Conservation (phyloP, 2,113 vertebrate genomes). For the Hydrochoerus hydrochaeris region DNA sequence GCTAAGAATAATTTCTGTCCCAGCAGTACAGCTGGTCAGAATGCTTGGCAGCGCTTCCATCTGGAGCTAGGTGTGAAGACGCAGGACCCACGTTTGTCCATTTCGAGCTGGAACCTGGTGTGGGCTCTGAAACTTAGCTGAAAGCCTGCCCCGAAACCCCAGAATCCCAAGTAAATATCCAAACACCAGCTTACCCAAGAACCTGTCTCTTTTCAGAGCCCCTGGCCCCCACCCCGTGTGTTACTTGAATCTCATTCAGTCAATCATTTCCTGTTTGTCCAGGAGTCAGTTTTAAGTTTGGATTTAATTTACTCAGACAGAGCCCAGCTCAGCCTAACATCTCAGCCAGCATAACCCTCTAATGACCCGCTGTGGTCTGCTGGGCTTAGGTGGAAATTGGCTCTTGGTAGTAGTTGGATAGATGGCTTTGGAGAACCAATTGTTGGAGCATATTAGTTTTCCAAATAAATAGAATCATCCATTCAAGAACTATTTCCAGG, state of each 20-base stretch:
- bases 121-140: slow-evolving; percentile 25
- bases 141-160: slow-evolving; percentile 22
- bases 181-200: not conserved
- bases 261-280: not conserved
- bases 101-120: not conserved
- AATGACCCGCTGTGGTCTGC: not conserved
- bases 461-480: not conserved
- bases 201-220: not conserved
- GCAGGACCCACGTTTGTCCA: slow-evolving; percentile 61
- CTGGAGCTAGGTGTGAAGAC: slow-evolving; percentile 57
- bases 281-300: not conserved
- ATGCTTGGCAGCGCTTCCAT: not conserved
- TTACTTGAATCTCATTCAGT: not conserved
- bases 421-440: slow-evolving; percentile 15
- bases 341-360: not conserved
- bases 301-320: not conserved
- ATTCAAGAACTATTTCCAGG: slow-evolving; percentile 15
- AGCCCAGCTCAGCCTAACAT: not conserved
- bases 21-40: slow-evolving; percentile 50
- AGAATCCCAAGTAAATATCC: not conserved
- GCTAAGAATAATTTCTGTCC: slow-evolving; percentile 55
- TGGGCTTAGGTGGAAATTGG: slow-evolving; percentile 54
- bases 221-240: not conserved
- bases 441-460: not conserved
- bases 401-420: not conserved